Base-by-base conservation (phyloP, 2,888 invertebrate genomes). In the Agrenia bidenticulata region DNA sequence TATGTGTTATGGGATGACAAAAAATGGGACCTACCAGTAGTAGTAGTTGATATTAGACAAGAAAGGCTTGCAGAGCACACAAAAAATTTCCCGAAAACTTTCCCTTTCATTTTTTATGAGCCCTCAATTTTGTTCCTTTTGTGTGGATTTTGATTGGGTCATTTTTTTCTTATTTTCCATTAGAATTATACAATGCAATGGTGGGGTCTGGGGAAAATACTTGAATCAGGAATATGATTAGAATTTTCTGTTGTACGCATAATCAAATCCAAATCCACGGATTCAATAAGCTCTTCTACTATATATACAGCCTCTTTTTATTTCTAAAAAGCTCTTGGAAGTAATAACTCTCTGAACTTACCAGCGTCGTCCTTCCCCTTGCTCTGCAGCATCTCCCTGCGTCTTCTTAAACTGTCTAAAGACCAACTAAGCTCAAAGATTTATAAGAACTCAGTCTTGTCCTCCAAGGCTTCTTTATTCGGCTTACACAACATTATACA, bases 61-160 rank as follows among this genome's bases (percentile, higher is more conserved):
- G 32, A n/a, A n/a, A 53, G 32, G 45, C 19, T 58, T 59, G 59
- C 32, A 32, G 32, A 60, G 13, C 51, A 51, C 51, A 45, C n/a
- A 19, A 64, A 69, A 67, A 63, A 63, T 66, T 65, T 65, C 55
- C 53, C 56, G 23, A 65, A 74, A 72, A 70, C 67, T 70, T 74
- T 72, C 72, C 73, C 72, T 67, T 74, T 74, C 69, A 67, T 69
- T 73, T 73, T 70, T 72, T 72, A 72, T 68, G 69, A 71, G 70
- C 70, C 68, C 71, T 73, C 73, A 72, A 73, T 72, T 73, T 73
- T 72, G 68, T 68, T 66, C 70, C 73, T 64, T 72, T 72, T 73
- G 70, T 70, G 64, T 64, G 49, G 58, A 60, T 65, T 63, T 65
- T 70, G 70, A 70, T 70, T 70, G 70, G 70, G 70, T 70, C 70